A percentile compares a stretch with the other conserved stretches of the same genome.
Evolutionary conservation across 1,140 invertebrate genomes (phyloP).

Genomic region (Aphaenogaster floridana): DNA sequence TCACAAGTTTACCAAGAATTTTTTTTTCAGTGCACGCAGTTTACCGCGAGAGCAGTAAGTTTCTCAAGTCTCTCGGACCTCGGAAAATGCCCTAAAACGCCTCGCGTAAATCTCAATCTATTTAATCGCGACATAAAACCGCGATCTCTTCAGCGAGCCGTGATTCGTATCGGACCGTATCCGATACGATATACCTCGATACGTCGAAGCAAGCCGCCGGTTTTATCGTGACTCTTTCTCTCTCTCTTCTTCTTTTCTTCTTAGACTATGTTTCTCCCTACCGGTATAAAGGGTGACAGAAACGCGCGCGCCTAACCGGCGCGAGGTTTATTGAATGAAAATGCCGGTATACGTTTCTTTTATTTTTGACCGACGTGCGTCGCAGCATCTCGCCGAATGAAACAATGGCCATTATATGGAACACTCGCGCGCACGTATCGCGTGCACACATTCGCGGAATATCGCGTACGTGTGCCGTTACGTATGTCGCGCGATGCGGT

Average conservation of each 20-base stretch:
- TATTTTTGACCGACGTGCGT: conserved; percentile 61
- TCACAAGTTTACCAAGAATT: too few relatives aligned
- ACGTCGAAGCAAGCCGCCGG: conserved; percentile 14
- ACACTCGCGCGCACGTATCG: conserved; percentile 53
- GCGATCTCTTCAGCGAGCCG: background rate
- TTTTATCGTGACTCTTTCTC: conserved; percentile 24
- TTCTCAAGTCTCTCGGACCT: background rate
- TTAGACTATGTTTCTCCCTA: background rate
- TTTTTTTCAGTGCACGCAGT: too few relatives aligned
- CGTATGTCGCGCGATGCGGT: conserved; percentile 32
- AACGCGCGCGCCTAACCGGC: conserved; percentile 28
- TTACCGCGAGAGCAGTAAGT: background rate
- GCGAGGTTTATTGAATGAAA: conserved; percentile 79
- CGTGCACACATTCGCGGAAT: conserved; percentile 50
- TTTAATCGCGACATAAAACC: conserved; percentile 2
- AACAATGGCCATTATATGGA: conserved; percentile 81
- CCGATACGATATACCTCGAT: conserved; percentile 34
- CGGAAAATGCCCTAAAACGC: background rate
- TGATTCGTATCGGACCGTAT: conserved; percentile 32
- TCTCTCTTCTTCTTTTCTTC: background rate
- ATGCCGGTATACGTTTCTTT: conserved; percentile 70
- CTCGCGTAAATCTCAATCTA: background rate
- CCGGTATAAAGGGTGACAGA: conserved; percentile 42
- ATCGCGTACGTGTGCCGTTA: conserved; percentile 49
- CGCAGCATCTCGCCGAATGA: conserved; percentile 74